Conservation (phyloP, 2,113 vertebrate species). For the Cyanoramphus novaezelandiae region DNA sequence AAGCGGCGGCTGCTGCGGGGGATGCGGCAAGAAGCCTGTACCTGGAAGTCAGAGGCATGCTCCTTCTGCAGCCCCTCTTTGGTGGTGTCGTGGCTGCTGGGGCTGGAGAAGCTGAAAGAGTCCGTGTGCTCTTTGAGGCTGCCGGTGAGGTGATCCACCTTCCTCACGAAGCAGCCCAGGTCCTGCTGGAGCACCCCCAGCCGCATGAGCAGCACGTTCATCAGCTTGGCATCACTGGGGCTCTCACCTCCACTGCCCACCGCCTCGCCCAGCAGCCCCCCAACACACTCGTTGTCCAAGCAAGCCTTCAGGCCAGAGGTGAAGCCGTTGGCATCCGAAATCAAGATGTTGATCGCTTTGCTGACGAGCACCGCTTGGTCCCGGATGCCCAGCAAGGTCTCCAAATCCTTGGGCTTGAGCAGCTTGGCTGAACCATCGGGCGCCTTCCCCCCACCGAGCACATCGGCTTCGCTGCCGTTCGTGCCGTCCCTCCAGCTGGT, state of each 20-base stretch:
- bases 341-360: constrained; percentile 91
- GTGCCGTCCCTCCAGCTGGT: constrained; percentile 73
- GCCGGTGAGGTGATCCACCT: constrained; percentile 79
- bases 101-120: constrained; percentile 60
- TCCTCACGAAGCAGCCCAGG: constrained; percentile 85
- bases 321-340: constrained; percentile 87
- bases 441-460: not conserved
- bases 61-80: constrained; percentile 78
- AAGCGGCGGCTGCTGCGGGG: constrained; percentile 55
- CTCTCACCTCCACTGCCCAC: constrained; percentile 78
- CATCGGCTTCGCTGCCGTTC: constrained; percentile 71
- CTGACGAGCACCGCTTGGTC: constrained; percentile 89
- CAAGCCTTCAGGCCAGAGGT: constrained; percentile 82
- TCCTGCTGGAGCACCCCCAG: constrained; percentile 88
- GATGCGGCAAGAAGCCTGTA: constrained; percentile 55
- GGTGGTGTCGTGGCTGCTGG: constrained; percentile 63
- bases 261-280: constrained; percentile 74
- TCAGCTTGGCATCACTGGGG: constrained; percentile 81
- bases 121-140: constrained; percentile 76
- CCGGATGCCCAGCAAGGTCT: constrained; percentile 84
- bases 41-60: constrained; percentile 81
- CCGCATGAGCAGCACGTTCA: constrained; percentile 85
- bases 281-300: constrained; percentile 79
- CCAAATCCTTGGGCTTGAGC: constrained; percentile 82
- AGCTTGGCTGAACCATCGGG: constrained; percentile 33